Evolutionary conservation across 2,113 vertebrate genomes (phyloP).

Genomic region (Acrocephalus arundinaceus): DNA sequence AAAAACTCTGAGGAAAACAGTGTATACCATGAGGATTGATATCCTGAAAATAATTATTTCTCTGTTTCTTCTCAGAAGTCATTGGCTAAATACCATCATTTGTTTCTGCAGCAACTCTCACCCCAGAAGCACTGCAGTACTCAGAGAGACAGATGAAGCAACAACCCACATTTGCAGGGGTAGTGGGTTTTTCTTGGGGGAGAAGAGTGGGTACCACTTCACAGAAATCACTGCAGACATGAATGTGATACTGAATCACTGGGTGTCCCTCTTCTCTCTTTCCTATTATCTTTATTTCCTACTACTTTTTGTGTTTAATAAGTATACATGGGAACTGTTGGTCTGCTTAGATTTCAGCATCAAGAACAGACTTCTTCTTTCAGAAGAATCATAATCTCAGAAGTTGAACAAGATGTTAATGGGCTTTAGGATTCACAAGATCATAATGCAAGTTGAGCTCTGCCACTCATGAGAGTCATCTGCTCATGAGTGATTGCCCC

Average conservation of each 20-base stretch:
- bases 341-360: background rate
- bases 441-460: background rate
- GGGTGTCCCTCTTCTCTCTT: background rate
- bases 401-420: background rate
- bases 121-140: background rate
- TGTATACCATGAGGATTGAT: rapidly evolving
- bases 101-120: background rate
- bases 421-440: background rate
- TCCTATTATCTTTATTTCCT: background rate
- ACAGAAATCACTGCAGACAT: background rate
- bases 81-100: background rate
- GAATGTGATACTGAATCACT: background rate
- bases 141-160: background rate
- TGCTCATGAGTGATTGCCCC: background rate
- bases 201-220: background rate
- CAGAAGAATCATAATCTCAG: background rate
- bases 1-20: background rate
- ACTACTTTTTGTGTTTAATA: background rate
- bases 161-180: background rate
- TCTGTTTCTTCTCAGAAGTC: background rate
- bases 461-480: background rate
- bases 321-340: background rate
- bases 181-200: background rate
- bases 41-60: background rate
- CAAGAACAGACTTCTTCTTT: background rate